phyloP scores from a whole-genome alignment of 2,888 invertebrate genomes.

The Apamea monoglypha region DNA sequence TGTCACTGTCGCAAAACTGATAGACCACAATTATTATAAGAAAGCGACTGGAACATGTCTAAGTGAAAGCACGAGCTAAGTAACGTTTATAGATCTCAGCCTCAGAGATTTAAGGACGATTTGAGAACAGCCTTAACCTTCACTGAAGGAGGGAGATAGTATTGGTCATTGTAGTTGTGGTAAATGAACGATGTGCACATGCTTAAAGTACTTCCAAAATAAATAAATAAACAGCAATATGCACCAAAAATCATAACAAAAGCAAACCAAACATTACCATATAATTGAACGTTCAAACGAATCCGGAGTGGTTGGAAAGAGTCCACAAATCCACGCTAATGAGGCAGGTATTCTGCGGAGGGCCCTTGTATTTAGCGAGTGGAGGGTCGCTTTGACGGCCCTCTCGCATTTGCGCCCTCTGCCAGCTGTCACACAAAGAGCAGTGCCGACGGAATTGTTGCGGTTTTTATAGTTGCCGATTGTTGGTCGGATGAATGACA shows the following conservation, averaged over 20 bases:
- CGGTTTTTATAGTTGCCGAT: constrained; percentile 26
- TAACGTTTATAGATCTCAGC: neutral
- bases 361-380: constrained; percentile 53
- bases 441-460: constrained; percentile 29
- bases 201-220: neutral
- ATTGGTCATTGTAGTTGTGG: neutral
- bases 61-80: neutral
- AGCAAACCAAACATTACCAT: constrained; percentile 11
- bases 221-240: neutral
- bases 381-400: constrained; percentile 51
- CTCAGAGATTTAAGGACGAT: neutral
- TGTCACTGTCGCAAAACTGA: neutral
- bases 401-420: constrained; percentile 43
- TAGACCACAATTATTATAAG: neutral
- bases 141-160: neutral
- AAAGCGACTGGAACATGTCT: too few relatives aligned
- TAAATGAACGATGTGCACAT: neutral
- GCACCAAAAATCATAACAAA: neutral
- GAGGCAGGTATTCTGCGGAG: constrained; percentile 59
- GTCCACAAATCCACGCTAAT: constrained; percentile 55
- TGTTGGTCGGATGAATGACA: neutral
- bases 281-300: constrained; percentile 27
- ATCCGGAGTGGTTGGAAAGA: constrained; percentile 34
- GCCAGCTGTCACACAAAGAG: constrained; percentile 36
- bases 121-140: neutral